Percentiles rank a stretch among this genome's conserved stretches.
phyloP scores from a whole-genome alignment of 2,797 vertebrate species.

The Carduelis carduelis region DNA sequence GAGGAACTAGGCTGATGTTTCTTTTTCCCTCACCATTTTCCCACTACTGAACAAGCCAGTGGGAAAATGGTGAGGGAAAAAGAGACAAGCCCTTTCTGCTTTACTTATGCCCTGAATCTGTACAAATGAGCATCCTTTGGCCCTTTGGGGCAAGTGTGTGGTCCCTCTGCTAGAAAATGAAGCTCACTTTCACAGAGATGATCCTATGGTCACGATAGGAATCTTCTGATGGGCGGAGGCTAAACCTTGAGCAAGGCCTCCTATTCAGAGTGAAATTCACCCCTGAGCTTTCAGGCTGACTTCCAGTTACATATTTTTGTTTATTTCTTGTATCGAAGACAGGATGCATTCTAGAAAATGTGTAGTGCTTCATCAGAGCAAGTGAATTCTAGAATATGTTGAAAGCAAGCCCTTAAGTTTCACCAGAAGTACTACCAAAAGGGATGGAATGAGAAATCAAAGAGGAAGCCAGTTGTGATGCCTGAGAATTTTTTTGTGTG shows the following conservation, averaged over 20 bases:
- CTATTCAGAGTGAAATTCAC: background rate
- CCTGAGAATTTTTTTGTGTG: background rate
- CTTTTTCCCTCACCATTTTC: background rate
- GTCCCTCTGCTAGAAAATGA: background rate
- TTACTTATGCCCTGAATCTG: background rate
- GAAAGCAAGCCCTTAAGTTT: background rate
- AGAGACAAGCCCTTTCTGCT: background rate
- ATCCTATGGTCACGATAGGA: accelerated
- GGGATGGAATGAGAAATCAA: background rate
- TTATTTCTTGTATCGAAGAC: background rate
- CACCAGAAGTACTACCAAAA: background rate
- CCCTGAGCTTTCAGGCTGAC: background rate
- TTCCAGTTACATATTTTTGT: background rate
- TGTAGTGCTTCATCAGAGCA: background rate
- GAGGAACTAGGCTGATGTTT: background rate
- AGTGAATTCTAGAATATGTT: background rate
- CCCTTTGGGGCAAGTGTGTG: background rate
- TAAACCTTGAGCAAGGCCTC: background rate
- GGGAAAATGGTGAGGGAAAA: no score
- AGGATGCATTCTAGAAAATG: background rate
- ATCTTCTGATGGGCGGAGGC: background rate
- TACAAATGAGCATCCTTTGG: background rate
- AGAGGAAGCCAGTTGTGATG: background rate
- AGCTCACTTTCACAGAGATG: background rate
- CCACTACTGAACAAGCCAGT: background rate